phyloP scores from a whole-genome alignment of 2,113 vertebrate genomes.

The Chaetura pelagica region DNA sequence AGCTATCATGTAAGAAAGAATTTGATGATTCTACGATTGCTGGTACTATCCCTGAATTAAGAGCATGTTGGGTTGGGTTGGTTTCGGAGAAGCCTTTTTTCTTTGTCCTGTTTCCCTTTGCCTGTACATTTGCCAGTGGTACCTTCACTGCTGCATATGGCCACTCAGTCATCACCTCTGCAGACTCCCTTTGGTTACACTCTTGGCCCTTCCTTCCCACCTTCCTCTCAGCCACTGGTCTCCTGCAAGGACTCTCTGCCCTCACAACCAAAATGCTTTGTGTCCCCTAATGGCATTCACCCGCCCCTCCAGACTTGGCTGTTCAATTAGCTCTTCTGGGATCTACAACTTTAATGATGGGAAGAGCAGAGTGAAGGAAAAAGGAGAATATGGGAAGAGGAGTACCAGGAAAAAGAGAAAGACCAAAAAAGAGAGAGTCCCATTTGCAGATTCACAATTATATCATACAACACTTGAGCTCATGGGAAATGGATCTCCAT shows the following conservation, averaged over 20 bases:
- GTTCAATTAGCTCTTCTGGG: slow-evolving; percentile 13
- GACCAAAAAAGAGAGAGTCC: slow-evolving; percentile 30
- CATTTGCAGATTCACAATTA: slow-evolving; percentile 63
- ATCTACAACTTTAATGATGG: slow-evolving; percentile 25
- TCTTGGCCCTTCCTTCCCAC: not conserved
- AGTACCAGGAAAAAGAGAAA: slow-evolving; percentile 38
- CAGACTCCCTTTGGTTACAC: not conserved
- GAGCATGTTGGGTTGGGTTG: not conserved
- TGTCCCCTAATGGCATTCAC: not conserved
- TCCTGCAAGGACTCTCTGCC: not conserved
- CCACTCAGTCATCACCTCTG: not conserved
- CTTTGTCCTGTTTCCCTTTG: not conserved
- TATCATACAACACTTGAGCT: slow-evolving; percentile 63
- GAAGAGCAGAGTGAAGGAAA: slow-evolving; percentile 24
- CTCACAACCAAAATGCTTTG: not conserved
- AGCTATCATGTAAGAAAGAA: not conserved
- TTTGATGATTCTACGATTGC: not conserved
- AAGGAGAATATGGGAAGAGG: not conserved
- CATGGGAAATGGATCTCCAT: slow-evolving; percentile 43
- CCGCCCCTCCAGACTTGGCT: not conserved
- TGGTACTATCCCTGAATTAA: slow-evolving; percentile 48
- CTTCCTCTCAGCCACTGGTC: not conserved
- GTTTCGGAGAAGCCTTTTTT: not conserved
- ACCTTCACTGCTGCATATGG: not conserved
- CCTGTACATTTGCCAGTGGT: not conserved